Conservation (phyloP, 2,797 vertebrate species). For the Chaunax sp. region DNA sequence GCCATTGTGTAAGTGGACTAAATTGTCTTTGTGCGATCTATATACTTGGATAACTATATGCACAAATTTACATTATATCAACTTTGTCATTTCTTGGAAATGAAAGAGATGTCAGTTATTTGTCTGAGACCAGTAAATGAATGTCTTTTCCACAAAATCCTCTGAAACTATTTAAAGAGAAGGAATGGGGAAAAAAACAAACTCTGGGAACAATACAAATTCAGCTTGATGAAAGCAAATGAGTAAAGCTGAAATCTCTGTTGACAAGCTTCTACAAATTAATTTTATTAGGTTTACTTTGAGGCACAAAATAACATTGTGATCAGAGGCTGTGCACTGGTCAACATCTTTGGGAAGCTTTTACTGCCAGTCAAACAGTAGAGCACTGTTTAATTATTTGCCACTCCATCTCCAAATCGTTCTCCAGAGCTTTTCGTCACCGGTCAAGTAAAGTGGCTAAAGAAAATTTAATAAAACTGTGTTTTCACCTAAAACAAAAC, state of each 20-base stretch:
- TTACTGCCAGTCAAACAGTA: slow-evolving; percentile 19
- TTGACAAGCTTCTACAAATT: slow-evolving; percentile 27
- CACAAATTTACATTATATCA: slow-evolving; percentile 59
- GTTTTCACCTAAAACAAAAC: slow-evolving; percentile 25
- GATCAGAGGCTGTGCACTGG: slow-evolving; percentile 26
- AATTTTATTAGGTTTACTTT: slow-evolving; percentile 35
- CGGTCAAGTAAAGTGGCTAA: slow-evolving; percentile 41
- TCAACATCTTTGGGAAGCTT: slow-evolving; percentile 19
- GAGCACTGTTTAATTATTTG: slow-evolving; percentile 60
- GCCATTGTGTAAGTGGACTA: slow-evolving; percentile 74
- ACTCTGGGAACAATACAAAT: neutral
- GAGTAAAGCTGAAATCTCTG: slow-evolving; percentile 7
- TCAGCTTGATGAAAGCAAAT: neutral
- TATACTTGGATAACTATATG: slow-evolving; percentile 65
- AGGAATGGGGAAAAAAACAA: slow-evolving; percentile 17
- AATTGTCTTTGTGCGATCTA: slow-evolving; percentile 55
- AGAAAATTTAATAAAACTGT: slow-evolving; percentile 29
- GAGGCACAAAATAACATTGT: slow-evolving; percentile 28
- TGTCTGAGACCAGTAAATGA: slow-evolving; percentile 59
- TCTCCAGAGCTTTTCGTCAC: slow-evolving; percentile 43
- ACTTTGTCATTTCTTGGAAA: slow-evolving; percentile 63
- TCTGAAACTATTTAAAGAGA: slow-evolving; percentile 30
- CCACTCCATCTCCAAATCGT: slow-evolving; percentile 41
- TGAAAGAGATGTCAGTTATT: slow-evolving; percentile 57
- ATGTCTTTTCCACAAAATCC: slow-evolving; percentile 25